phyloP scores from a whole-genome alignment of 2,113 vertebrate genomes.

The Calyptomena viridis region DNA sequence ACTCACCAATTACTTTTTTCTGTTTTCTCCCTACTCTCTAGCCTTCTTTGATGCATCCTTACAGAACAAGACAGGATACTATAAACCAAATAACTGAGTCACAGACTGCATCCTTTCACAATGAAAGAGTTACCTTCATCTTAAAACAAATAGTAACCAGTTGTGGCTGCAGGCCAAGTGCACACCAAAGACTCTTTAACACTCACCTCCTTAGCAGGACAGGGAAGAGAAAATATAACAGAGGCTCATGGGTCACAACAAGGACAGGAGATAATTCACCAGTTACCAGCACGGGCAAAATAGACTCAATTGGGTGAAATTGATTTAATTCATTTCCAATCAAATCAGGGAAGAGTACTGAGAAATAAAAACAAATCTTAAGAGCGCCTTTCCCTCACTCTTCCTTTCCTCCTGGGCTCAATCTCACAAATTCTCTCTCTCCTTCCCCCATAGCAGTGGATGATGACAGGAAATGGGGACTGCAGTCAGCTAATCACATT shows the following conservation, averaged over 20 bases:
- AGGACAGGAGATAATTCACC: background rate
- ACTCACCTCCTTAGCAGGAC: background rate
- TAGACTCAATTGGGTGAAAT: background rate
- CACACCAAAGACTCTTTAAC: background rate
- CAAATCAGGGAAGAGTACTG: background rate
- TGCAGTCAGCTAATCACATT: accelerated
- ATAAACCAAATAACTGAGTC: background rate
- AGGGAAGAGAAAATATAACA: background rate
- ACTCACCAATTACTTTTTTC: background rate
- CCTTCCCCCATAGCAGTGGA: accelerated
- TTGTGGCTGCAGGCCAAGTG: background rate
- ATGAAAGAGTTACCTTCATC: background rate
- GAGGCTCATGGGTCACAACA: background rate
- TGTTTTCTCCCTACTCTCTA: background rate
- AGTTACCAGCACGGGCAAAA: background rate
- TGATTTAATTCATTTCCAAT: background rate
- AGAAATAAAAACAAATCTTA: background rate
- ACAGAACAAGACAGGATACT: background rate
- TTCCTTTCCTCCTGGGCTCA: background rate
- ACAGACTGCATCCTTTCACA: background rate
- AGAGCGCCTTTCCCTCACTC: background rate
- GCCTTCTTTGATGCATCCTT: background rate
- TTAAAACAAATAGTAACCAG: background rate
- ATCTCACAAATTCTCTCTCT: background rate
- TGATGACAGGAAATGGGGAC: background rate